Percentiles rank a stretch among this genome's conserved stretches.
These are phyloP conservation scores for Ardeotis arabs DNA, from an alignment of 2,113 vertebrate genomes.

Conservation along the genomic window DNA sequence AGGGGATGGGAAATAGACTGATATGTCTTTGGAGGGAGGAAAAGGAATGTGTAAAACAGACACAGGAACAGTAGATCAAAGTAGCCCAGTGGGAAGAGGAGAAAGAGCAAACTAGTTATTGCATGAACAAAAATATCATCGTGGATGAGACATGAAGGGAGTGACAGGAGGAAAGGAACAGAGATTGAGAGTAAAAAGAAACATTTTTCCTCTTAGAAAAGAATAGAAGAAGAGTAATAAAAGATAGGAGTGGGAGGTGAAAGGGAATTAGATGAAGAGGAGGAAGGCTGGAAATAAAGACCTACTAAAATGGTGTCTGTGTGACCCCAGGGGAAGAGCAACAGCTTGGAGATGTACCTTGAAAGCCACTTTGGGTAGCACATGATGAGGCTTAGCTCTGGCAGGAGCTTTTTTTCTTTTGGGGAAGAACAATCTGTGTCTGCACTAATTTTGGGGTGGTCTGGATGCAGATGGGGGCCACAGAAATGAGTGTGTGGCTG, in stretches of 20 bases:
- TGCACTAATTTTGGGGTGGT: fast-evolving
- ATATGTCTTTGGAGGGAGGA: constrained; percentile 41
- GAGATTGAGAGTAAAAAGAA: constrained; percentile 23
- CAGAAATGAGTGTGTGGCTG: neutral
- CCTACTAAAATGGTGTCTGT: neutral
- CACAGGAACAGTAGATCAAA: constrained; percentile 33
- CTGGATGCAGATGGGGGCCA: neutral
- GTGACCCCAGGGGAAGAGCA: constrained; percentile 29
- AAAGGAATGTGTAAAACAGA: constrained; percentile 46
- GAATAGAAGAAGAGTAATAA: constrained; percentile 21
- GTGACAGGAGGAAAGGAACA: constrained; percentile 33
- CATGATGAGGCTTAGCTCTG: neutral
- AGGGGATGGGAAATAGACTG: constrained; percentile 18
- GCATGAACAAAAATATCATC: constrained; percentile 16
- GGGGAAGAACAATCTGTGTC: fast-evolving
- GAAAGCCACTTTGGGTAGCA: neutral
- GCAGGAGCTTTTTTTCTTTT: neutral
- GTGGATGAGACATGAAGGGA: constrained; percentile 34
- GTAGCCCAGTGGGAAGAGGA: constrained; percentile 43
- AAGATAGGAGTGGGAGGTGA: constrained; percentile 15
- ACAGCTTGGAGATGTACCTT: neutral
- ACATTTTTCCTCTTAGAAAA: constrained; percentile 5
- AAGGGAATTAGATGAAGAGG: constrained; percentile 43
- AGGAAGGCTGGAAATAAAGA: constrained; percentile 34
- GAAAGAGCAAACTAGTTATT: constrained; percentile 60